phyloP scores from a whole-genome alignment of 1,140 invertebrate species.

The Dendrolimus kikuchii region DNA sequence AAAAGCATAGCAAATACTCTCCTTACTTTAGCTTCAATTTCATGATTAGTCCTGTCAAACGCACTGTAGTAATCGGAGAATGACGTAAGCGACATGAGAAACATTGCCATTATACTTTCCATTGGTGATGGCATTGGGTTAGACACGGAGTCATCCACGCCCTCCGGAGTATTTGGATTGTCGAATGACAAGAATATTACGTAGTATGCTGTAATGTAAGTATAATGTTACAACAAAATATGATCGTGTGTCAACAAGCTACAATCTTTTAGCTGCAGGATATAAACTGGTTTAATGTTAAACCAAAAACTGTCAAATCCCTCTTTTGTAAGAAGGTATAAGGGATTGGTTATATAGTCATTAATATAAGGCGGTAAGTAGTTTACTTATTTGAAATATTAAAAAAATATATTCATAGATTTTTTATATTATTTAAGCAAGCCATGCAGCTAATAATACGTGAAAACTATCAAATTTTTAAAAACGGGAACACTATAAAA shows the following conservation, averaged over 20 bases:
- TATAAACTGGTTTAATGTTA: too few relatives aligned
- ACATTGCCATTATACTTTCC: conserved; percentile 97
- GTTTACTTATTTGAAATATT: too few relatives aligned
- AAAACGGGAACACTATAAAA: too few relatives aligned
- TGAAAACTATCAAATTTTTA: too few relatives aligned
- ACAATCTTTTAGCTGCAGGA: too few relatives aligned
- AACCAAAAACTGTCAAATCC: too few relatives aligned
- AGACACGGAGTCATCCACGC: conserved; percentile 80
- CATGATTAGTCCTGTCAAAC: conserved; percentile 90
- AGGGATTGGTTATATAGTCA: too few relatives aligned
- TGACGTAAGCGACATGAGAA: conserved; percentile 97
- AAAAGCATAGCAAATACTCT: neutral
- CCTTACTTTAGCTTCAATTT: conserved; percentile 88
- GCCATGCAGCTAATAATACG: too few relatives aligned
- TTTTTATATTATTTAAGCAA: too few relatives aligned
- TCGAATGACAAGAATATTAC: conserved; percentile 93
- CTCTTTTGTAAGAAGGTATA: too few relatives aligned
- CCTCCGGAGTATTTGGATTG: conserved; percentile 81
- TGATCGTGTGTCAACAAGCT: neutral
- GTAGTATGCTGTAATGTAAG: conserved; percentile 83
- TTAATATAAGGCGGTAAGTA: too few relatives aligned
- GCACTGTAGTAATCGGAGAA: conserved; percentile 95
- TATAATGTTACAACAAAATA: conserved; percentile 1
- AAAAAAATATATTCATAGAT: too few relatives aligned
- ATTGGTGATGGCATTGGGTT: conserved; percentile 92